phyloP scores from a whole-genome alignment of 37 sponge, comb jelly and placozoan genomes.

The Aplysina aerophoba region DNA sequence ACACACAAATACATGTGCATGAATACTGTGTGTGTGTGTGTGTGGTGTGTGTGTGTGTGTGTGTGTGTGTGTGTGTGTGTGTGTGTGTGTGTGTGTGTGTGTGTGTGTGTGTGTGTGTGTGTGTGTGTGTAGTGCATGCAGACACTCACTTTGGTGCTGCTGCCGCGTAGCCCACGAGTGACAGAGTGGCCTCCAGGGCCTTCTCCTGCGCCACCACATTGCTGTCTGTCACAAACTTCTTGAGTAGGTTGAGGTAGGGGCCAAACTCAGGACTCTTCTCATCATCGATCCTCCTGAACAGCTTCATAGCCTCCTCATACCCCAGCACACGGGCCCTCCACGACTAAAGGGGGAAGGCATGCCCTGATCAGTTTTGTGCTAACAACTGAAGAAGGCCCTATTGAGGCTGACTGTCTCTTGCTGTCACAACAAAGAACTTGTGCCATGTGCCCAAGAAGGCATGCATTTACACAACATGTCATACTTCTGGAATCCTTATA shows the following conservation, averaged over 20 bases:
- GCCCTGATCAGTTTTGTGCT: too few species aligned
- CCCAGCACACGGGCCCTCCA: constrained; percentile 91
- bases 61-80: not conserved
- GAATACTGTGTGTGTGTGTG: not conserved
- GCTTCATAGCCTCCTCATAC: constrained; percentile 87
- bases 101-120: too few species aligned
- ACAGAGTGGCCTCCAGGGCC: constrained; percentile 84
- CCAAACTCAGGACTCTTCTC: constrained; percentile 82
- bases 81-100: too few species aligned
- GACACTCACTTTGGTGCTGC: constrained; percentile 78
- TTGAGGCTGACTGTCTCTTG: too few species aligned
- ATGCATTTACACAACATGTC: too few species aligned
- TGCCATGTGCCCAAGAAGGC: too few species aligned
- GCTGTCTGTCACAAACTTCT: constrained; percentile 87
- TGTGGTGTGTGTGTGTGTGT: not conserved
- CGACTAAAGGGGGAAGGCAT: constrained; percentile 55
- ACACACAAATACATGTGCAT: not conserved
- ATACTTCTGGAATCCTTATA: too few species aligned
- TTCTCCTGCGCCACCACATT: constrained; percentile 96
- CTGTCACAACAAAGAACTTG: too few species aligned
- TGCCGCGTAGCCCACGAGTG: constrained; percentile 81
- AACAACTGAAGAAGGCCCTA: too few species aligned
- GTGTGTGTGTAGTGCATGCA: not conserved
- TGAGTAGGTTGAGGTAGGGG: constrained; percentile 71
- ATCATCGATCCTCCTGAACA: constrained; percentile 76